Evolutionary conservation across 2,113 vertebrate genomes (phyloP).

Genomic region (Eulacestoma nigropectus): DNA sequence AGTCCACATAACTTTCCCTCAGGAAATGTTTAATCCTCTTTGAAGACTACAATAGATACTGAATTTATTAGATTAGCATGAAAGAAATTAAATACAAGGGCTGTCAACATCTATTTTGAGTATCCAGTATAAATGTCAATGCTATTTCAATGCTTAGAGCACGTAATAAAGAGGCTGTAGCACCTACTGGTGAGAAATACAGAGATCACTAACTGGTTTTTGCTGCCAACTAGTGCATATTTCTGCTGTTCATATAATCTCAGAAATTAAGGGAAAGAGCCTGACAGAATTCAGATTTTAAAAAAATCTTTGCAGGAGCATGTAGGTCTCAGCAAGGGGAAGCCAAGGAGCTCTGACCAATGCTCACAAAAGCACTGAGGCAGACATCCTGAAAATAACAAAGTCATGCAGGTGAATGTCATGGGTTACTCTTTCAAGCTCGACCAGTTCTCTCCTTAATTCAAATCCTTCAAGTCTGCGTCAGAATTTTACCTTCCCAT

Average conservation of each 20-base stretch:
- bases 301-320: not conserved
- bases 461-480: not conserved
- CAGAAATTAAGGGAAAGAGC: not conserved
- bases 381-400: not conserved
- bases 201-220: not conserved
- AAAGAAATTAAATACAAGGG: not conserved
- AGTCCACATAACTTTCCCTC: not conserved
- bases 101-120: not conserved
- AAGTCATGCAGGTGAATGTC: not conserved
- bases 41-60: not conserved
- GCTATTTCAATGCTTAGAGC: not conserved
- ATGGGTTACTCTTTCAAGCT: not conserved
- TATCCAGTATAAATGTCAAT: not conserved
- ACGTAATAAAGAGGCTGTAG: not conserved
- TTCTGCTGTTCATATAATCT: not conserved
- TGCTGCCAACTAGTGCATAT: not conserved
- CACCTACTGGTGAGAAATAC: not conserved
- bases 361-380: not conserved
- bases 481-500: not conserved
- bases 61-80: conserved; percentile 18
- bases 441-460: not conserved
- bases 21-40: conserved; percentile 11
- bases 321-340: not conserved
- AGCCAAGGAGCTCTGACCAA: not conserved
- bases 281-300: not conserved